Evolutionary conservation across 2,797 vertebrate genomes (phyloP).

Genomic region (Crenichthys baileyi): DNA sequence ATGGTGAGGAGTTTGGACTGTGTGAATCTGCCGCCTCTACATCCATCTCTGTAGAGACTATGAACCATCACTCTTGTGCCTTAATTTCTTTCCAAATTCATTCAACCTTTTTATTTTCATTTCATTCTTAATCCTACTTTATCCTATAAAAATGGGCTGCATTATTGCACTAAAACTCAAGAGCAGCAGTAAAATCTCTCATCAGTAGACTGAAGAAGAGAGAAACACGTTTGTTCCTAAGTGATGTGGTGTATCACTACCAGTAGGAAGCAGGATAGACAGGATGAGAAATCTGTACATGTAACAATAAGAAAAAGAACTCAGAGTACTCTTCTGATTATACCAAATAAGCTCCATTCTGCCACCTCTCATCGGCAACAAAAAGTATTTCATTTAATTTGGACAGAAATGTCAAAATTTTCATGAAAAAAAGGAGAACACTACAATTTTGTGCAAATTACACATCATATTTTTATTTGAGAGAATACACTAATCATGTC

Average conservation of each 20-base stretch:
- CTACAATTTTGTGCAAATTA: constrained; percentile 9
- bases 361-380: constrained; percentile 6
- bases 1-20: constrained; percentile 19
- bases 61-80: neutral
- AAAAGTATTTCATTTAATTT: constrained; percentile 19
- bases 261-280: neutral
- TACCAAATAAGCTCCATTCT: constrained; percentile 32
- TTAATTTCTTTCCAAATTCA: constrained; percentile 8
- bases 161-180: constrained; percentile 6
- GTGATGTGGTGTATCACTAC: constrained; percentile 21
- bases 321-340: constrained; percentile 38
- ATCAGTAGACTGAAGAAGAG: constrained; percentile 17
- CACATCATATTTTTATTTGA: constrained; percentile 19
- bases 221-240: constrained; percentile 18
- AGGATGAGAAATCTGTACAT: neutral
- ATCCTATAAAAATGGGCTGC: constrained; percentile 3
- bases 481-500: constrained; percentile 24
- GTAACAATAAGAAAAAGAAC: constrained; percentile 23
- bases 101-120: neutral
- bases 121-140: constrained; percentile 1
- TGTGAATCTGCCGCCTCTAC: constrained; percentile 8
- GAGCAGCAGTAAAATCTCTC: constrained; percentile 7
- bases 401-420: neutral
- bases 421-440: neutral
- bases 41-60: constrained; percentile 25